phyloP scores from a whole-genome alignment of 2,113 vertebrate species.

The Albula goreensis region DNA sequence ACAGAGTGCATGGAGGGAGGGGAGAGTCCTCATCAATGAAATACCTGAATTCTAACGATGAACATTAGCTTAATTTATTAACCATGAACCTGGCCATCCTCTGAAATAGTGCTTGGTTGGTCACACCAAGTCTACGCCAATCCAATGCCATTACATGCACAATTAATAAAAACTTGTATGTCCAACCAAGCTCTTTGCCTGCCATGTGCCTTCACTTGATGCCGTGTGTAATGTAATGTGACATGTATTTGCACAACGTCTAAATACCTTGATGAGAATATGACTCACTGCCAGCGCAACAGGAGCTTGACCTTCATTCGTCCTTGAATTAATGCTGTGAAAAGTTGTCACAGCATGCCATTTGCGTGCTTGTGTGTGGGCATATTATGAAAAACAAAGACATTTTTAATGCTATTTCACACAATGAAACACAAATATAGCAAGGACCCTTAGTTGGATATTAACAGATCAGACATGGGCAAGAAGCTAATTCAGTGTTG shows the following conservation, averaged over 20 bases:
- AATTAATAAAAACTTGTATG: background rate
- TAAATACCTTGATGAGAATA: background rate
- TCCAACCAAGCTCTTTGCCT: background rate
- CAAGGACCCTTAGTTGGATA: no score
- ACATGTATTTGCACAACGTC: background rate
- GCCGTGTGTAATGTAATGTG: background rate
- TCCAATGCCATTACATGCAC: background rate
- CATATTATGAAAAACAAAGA: no score
- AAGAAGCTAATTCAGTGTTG: no score
- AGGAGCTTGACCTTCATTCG: background rate
- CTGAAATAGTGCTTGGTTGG: background rate
- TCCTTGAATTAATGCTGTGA: background rate
- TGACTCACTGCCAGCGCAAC: background rate
- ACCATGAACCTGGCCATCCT: background rate
- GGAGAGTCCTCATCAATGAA: no score
- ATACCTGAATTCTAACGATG: no score
- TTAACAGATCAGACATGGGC: no score
- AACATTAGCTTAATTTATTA: background rate
- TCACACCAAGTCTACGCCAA: background rate
- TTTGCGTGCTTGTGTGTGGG: background rate
- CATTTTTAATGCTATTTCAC: no score
- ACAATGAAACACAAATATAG: no score
- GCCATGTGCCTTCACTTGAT: background rate
- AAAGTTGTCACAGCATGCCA: background rate
- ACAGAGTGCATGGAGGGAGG: no score